Conservation (phyloP, 1,140 invertebrate species). For the Epicauta chinensis region DNA sequence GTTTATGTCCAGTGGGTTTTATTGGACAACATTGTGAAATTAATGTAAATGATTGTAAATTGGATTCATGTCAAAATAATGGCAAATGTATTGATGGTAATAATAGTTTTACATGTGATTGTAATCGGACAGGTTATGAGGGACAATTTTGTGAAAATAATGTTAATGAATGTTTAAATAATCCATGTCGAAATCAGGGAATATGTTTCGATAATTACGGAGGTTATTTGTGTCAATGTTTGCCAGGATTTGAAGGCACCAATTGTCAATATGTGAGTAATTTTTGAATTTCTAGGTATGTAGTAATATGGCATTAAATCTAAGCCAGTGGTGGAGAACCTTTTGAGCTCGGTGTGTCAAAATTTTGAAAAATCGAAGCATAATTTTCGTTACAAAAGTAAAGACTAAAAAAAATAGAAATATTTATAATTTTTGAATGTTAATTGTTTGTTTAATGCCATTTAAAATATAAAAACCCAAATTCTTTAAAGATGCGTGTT, state of each 20-base stretch:
- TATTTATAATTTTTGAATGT: too few relatives aligned
- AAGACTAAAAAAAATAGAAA: too few relatives aligned
- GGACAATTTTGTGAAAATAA: conserved; percentile 75
- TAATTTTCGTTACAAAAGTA: too few relatives aligned
- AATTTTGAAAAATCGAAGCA: too few relatives aligned
- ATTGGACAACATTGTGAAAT: conserved; percentile 69
- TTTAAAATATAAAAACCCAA: too few relatives aligned
- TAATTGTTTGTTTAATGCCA: too few relatives aligned
- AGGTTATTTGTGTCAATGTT: conserved; percentile 76
- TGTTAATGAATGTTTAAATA: conserved; percentile 73
- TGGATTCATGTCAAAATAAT: conserved; percentile 74
- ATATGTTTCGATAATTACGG: conserved; percentile 74
- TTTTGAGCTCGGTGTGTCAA: too few relatives aligned
- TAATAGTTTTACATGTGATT: conserved; percentile 74
- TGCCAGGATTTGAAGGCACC: conserved; percentile 71
- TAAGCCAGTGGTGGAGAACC: too few relatives aligned
- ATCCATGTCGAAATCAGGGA: conserved; percentile 71
- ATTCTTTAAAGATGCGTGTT: too few relatives aligned
- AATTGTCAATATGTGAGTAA: conserved; percentile 61
- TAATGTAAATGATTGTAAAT: conserved; percentile 64
- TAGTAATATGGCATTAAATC: too few relatives aligned
- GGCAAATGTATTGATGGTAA: conserved; percentile 73
- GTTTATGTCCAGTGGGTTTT: conserved; percentile 66
- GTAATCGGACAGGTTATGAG: conserved; percentile 66
- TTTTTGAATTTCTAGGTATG: too few relatives aligned